Evolutionary conservation across 1,140 invertebrate species (phyloP).

Genomic region (Trachelipus rathkii): DNA sequence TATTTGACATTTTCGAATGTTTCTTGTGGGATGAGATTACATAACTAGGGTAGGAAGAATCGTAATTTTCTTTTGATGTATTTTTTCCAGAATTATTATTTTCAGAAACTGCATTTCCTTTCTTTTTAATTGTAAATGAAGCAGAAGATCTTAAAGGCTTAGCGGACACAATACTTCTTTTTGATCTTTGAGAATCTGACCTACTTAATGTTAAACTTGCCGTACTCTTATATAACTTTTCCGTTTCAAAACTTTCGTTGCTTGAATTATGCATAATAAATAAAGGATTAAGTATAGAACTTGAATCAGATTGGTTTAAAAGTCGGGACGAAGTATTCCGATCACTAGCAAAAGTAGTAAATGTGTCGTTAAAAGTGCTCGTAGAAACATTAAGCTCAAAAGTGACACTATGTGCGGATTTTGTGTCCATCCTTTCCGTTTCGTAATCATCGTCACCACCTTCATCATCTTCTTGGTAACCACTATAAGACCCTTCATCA

Average conservation of each 20-base stretch:
- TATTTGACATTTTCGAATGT: no score
- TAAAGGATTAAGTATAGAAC: neutral
- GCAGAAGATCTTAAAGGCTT: neutral
- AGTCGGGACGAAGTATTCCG: no score
- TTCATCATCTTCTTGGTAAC: neutral
- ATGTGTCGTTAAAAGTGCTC: neutral
- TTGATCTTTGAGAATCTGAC: neutral
- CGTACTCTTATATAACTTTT: neutral
- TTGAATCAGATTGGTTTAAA: neutral
- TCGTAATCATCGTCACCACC: neutral
- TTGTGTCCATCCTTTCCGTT: neutral
- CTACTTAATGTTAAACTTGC: neutral
- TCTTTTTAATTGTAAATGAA: neutral
- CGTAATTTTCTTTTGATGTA: neutral
- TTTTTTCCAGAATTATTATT: neutral
- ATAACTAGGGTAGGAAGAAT: no score
- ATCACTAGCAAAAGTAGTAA: no score
- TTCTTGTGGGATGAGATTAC: no score
- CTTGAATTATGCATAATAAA: neutral
- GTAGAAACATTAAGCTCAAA: neutral
- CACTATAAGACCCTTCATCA: neutral
- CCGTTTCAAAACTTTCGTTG: neutral
- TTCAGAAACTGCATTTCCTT: no score
- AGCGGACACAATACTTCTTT: neutral
- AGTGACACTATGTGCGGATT: neutral